A percentile compares a stretch with the other conserved stretches of the same genome.
Conservation (phyloP, 2,113 vertebrate genomes). For the Pedionomus torquatus region DNA sequence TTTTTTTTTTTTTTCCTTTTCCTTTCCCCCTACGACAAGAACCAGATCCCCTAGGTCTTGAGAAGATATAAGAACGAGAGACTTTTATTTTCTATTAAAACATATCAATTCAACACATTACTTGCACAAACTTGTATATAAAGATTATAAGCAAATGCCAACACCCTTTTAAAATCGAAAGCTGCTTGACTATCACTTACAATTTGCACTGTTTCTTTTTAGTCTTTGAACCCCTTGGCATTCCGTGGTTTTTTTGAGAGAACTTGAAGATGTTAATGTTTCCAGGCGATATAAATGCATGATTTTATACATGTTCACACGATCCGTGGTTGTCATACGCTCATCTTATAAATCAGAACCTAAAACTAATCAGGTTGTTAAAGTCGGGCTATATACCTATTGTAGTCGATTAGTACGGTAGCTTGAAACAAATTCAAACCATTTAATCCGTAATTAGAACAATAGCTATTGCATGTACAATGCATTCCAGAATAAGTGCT, state of each 20-base stretch:
- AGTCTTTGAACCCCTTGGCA: constrained; percentile 69
- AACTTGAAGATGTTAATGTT: constrained; percentile 72
- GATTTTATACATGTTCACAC: constrained; percentile 77
- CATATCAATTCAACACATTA: constrained; percentile 75
- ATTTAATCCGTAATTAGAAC: constrained; percentile 83
- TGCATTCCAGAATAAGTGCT: constrained; percentile 85
- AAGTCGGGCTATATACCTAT: constrained; percentile 79
- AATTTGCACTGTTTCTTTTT: constrained; percentile 85
- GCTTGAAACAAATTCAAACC: constrained; percentile 79
- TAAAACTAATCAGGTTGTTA: constrained; percentile 78
- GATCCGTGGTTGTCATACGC: constrained; percentile 75
- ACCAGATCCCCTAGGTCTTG: constrained; percentile 63
- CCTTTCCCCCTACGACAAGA: constrained; percentile 20
- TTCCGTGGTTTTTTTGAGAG: constrained; percentile 50
- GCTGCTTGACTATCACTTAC: constrained; percentile 89
- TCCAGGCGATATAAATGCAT: constrained; percentile 77
- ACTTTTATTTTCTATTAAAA: constrained; percentile 73
- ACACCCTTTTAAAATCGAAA: constrained; percentile 82
- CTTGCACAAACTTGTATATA: constrained; percentile 82
- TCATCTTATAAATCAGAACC: constrained; percentile 77
- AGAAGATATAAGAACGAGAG: constrained; percentile 67
- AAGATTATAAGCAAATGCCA: constrained; percentile 80
- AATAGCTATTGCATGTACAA: constrained; percentile 87
- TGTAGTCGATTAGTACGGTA: constrained; percentile 83
- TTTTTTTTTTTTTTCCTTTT: not conserved